Evolutionary conservation across 2,888 invertebrate species (phyloP), one percentile per base, ranked within the genome.

Genomic region (Thera obeliscata): DNA sequence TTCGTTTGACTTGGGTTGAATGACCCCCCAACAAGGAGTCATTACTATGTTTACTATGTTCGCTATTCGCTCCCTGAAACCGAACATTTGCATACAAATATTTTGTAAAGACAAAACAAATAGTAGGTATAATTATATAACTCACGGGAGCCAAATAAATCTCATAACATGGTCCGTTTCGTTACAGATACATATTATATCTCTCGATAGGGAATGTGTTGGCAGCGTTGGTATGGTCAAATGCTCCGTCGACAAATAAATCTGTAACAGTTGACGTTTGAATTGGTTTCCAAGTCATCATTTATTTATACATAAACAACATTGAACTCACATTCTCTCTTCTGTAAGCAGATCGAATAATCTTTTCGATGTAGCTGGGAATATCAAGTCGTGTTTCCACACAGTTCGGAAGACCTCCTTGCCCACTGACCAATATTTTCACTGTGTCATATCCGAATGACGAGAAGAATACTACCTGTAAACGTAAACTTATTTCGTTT

Each of bases 141-240:
- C 91, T 90, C 81, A 94, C 94, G 93, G 93, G 38, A 93, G 70
- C 94, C 94, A 94, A 77, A 92, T 93, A 74, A 91, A 93, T 66
- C 92, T 81, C 67, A 91, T 83, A 1, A 86, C 65, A 62, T 90
- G 86, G 7, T 93, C 87, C 0, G 93, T 93, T 49, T 92, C 86
- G 72, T 94, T 94, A 69, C 84, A 89, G 66, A 94, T 86, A 3
- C 87, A 84, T 72, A 93, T 77, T 48, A 93, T 82, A 49, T 93
- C 92, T 72, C 93, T 86, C 4, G 85, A 82, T 7, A 92, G 76
- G 0, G 91, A 91, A 75, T 94, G 91, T 0, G 93, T 93, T 0
- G 90, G 84, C 85, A 93, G 87, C n/a, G 83, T 78, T 12, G 85
- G 86, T 66, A 92, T 74, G 0, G 89, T 88, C 46, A 91, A 71